phyloP scores from a whole-genome alignment of 2,797 vertebrate genomes.

The Cyclura pinguis region DNA sequence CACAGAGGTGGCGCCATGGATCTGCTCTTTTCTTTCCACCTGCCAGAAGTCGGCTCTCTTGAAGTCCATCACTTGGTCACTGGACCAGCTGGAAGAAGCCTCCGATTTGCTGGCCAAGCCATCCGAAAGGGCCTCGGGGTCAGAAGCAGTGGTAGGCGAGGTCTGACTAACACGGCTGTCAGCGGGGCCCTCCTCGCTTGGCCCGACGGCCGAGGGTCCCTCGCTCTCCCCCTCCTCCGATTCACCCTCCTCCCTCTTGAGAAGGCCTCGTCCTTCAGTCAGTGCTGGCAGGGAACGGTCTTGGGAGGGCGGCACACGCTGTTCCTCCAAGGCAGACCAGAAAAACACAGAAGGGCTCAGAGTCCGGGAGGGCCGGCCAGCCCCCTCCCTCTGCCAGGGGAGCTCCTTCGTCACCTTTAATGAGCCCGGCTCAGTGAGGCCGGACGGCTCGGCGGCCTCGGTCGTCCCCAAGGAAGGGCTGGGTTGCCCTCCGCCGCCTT shows the following conservation, averaged over 20 bases:
- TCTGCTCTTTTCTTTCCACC: constrained; percentile 30
- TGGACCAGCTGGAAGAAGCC: neutral
- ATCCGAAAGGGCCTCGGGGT: fast-evolving
- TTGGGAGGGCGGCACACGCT: fast-evolving
- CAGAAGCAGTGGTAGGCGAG: neutral
- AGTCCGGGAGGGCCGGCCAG: neutral
- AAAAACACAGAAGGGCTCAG: constrained; percentile 30
- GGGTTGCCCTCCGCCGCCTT: neutral
- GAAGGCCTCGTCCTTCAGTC: neutral
- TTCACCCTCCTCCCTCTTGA: neutral
- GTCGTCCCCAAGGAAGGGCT: neutral
- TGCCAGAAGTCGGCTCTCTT: constrained; percentile 75
- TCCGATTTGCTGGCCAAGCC: neutral
- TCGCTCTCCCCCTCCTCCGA: neutral
- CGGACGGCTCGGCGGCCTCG: fast-evolving
- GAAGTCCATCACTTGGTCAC: constrained; percentile 64
- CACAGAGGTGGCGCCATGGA: neutral
- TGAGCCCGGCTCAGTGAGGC: fast-evolving
- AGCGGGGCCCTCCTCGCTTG: neutral
- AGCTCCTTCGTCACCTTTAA: neutral
- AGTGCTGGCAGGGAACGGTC: fast-evolving
- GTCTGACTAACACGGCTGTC: neutral
- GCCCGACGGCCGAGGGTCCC: no score
- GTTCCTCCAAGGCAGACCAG: constrained; percentile 63
- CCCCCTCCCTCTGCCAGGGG: fast-evolving